phyloP scores from a whole-genome alignment of 2,113 vertebrate genomes.

The Oreotrochilus melanogaster region DNA sequence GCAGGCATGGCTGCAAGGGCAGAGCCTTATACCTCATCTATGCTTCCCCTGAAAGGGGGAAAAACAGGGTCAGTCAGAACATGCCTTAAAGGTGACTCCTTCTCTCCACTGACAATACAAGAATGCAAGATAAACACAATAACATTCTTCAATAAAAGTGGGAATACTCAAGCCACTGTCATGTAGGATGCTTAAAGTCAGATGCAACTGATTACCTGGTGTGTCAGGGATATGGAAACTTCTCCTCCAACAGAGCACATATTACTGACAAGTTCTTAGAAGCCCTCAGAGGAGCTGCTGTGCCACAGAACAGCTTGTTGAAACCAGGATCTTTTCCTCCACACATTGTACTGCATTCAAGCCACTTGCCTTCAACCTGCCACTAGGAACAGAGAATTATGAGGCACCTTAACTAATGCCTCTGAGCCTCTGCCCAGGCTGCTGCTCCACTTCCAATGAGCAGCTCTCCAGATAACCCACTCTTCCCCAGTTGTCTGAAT shows the following conservation, averaged over 20 bases:
- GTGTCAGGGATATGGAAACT: background rate
- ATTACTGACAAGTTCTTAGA: background rate
- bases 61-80: fast-evolving
- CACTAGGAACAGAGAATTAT: background rate
- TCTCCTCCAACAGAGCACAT: background rate
- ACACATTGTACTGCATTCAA: background rate
- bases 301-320: background rate
- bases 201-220: background rate
- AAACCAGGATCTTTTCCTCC: background rate
- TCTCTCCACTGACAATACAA: background rate
- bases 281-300: background rate
- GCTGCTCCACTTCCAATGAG: background rate
- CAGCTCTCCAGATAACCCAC: background rate
- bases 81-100: background rate
- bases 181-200: fast-evolving
- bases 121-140: background rate
- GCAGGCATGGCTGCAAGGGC: fast-evolving
- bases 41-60: background rate
- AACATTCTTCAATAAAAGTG: background rate
- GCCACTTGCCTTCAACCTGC: background rate
- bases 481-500: background rate
- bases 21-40: background rate
- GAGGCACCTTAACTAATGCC: background rate
- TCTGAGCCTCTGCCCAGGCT: background rate
- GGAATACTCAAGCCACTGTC: background rate